These are phyloP conservation scores for Galaxea fascicularis DNA, from an alignment of 92 coral and sea anemone species.

Conservation along the genomic window DNA sequence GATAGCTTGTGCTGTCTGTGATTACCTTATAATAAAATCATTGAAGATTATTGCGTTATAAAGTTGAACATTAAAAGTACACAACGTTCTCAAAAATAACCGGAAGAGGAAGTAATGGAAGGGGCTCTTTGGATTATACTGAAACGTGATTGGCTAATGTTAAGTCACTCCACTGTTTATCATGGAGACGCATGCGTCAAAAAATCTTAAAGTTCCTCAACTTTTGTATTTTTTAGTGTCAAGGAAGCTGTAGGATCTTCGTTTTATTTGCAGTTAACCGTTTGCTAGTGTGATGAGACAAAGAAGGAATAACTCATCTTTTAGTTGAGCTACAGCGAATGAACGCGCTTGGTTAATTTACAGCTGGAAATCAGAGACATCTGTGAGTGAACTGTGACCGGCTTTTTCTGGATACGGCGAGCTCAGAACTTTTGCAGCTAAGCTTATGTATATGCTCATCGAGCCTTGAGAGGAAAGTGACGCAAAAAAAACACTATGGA, in stretches of 20 bases:
- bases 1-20: not conserved
- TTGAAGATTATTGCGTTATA: no score
- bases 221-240: constrained; percentile 16
- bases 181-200: constrained; percentile 83
- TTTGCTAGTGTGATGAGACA: constrained; percentile 2
- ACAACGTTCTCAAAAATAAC: not conserved
- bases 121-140: not conserved
- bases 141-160: constrained; percentile 73
- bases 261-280: not conserved
- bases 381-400: constrained; percentile 30
- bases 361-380: constrained; percentile 20
- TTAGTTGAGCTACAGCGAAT: constrained; percentile 24
- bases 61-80: not conserved
- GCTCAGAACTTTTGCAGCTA: not conserved
- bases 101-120: constrained; percentile 30
- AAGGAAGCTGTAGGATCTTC: not conserved
- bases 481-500: constrained; percentile 67
- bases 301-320: not conserved
- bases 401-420: not conserved
- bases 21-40: not conserved
- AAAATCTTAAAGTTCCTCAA: constrained; percentile 25
- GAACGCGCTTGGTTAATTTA: constrained; percentile 25
- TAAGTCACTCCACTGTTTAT: constrained; percentile 90
- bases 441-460: constrained; percentile 7
- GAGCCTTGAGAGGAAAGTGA: constrained; percentile 5